Evolutionary conservation across 2,797 vertebrate species (phyloP), one percentile per base, ranked within the genome.

Genomic region (Acrossocheilus wenchowensis): DNA sequence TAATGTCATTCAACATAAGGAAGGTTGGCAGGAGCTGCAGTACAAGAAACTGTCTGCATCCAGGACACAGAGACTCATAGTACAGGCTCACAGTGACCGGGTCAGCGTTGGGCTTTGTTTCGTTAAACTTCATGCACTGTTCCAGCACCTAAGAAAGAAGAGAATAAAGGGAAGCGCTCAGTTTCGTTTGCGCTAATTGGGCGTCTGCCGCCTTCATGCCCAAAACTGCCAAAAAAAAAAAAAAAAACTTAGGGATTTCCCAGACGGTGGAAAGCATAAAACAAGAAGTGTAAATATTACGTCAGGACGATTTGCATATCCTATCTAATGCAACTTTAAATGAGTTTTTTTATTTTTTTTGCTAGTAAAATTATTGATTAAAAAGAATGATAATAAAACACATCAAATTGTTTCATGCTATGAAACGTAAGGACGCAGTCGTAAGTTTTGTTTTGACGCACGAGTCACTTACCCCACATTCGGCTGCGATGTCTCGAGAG

Each of bases 11-110:
- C 1, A 98, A 93, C 95, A 99, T 84, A 36, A 96, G 0, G 94
- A 94, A 97, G 0, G 98, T 95, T 1, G 97, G 96, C 64, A 96
- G 95, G 81, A 99, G 95, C 79, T 94, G 64, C 0, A 0, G 0
- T 0, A 84, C 72, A 6, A 99, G 89, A 88, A 97, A 98, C 0
- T 0, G 0, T 0, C 96, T 95, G 92, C 98, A 98, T 0, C 91
- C 97, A 0, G 93, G 93, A 88, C 98, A 99, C 81, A 99, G 93
- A 7, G 96, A 95, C 93, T 99, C 98, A 0, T 97, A 99, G 93
- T 96, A 99, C 6, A 99, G 92, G 26, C 66, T 95, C 23, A 99
- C 89, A 1, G 93, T 19, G 68, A 99, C 94, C 0, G 1, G 48
- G 0, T 17, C 86, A 0, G 0, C 66, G 45, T 0, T 0, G 17